Percentiles rank a stretch among this genome's conserved stretches.
Evolutionary conservation across 2,797 vertebrate species (phyloP).

Genomic region (Kryptolebias ocellatus): DNA sequence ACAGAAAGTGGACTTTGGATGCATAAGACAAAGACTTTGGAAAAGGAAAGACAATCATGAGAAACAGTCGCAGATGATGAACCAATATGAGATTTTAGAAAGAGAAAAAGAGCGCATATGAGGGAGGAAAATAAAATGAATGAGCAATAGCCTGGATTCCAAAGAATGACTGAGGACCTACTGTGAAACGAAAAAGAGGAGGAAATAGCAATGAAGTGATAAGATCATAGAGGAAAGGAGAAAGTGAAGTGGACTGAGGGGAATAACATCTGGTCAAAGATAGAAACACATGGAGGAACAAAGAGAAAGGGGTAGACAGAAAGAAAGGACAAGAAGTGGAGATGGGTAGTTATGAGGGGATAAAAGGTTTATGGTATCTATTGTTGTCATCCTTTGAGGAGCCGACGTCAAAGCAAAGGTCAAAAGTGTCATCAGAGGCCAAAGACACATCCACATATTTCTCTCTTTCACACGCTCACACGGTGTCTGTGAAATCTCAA

Average conservation of each 20-base stretch:
- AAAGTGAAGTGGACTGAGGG: constrained; percentile 17
- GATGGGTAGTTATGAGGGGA: constrained; percentile 3
- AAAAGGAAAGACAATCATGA: constrained; percentile 13
- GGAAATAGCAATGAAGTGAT: constrained; percentile 27
- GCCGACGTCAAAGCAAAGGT: constrained; percentile 39
- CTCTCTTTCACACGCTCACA: background rate
- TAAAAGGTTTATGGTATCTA: constrained; percentile 34
- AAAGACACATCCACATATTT: constrained; percentile 12
- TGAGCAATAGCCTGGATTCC: background rate
- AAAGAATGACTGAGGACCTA: background rate
- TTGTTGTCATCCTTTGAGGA: constrained; percentile 25
- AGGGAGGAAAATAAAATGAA: constrained; percentile 2
- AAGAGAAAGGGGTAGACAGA: constrained; percentile 4
- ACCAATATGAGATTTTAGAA: background rate
- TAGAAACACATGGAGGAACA: constrained; percentile 33
- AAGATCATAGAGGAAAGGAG: constrained; percentile 15
- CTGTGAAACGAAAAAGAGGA: constrained; percentile 9
- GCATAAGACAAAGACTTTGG: constrained; percentile 28
- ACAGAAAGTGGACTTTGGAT: constrained; percentile 31
- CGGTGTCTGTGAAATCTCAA: constrained; percentile 10
- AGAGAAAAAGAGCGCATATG: constrained; percentile 13
- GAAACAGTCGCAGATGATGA: constrained; percentile 11
- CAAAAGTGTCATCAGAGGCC: constrained; percentile 35
- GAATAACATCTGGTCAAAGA: constrained; percentile 52
- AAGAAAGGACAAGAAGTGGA: background rate